Base-by-base conservation (phyloP, 2,888 invertebrate species). In the Subacronicta megacephala region DNA sequence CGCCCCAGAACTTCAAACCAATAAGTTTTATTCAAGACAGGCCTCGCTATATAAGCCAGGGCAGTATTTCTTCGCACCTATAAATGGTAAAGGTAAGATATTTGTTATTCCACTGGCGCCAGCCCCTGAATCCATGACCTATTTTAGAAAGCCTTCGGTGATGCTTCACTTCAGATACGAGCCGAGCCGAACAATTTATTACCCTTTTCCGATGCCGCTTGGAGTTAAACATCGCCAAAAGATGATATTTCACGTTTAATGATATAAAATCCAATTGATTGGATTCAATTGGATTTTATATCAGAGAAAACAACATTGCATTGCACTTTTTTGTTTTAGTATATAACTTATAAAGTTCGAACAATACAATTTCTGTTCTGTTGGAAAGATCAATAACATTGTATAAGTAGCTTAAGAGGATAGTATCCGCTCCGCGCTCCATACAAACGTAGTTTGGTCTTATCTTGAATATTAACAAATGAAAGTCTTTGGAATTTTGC, bases 51-150 rank as follows among this genome's bases (percentile, higher is more conserved):
- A 55, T 18, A 61, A 57, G 60, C 31, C 38, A 50, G 47, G 46
- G 61, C 57, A 52, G 54, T 61, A 50, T 44, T 45, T 52, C 45
- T 64, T 45, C 17, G 46, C 56, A 47, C 50, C 36, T 58, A 52
- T 52, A 56, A 54, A 31, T 38, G 50, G 53, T 62, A 57, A 31
- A 52, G 63, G 55, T 62, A 62, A 61, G 60, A 78, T 79, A 83
- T 80, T 78, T 75, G 77, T 76, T 80, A 79, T 81, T 82, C 78
- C 59, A 73, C 69, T 58, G 72, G 65, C 73, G 70, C 61, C 80
- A 83, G 80, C 87, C 74, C 52, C 40, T 18, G 52, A 65, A 67
- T 52, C 73, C 89, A 72, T 90, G 91, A 90, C 92, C 89, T 69
- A 88, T 80, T 85, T 90, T 61, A 74, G 60, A 67, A 77, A 83